phyloP scores from a whole-genome alignment of 2,797 vertebrate genomes.

The Podarcis lilfordi region DNA sequence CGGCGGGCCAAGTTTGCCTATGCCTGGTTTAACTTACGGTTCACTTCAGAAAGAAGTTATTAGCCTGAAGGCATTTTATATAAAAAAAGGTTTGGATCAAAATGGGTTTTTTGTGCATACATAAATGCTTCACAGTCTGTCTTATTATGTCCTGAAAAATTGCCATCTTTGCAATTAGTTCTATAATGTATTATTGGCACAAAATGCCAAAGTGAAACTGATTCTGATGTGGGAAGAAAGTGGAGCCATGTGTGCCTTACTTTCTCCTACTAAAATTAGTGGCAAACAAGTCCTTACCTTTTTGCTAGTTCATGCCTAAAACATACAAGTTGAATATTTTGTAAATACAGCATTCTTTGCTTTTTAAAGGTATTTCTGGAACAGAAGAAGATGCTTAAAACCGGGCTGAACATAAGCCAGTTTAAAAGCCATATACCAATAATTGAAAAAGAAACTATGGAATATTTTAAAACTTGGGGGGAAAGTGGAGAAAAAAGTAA shows the following conservation, averaged over 20 bases:
- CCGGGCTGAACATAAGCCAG: constrained; percentile 90
- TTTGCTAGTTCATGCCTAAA: background rate
- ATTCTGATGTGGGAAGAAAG: background rate
- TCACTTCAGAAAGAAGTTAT: too few relatives aligned
- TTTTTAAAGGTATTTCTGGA: constrained; percentile 90
- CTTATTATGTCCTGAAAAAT: background rate
- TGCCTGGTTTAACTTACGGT: background rate
- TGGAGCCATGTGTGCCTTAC: background rate
- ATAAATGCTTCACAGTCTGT: background rate
- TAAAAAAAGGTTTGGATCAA: too few relatives aligned
- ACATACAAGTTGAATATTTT: background rate
- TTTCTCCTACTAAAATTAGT: background rate
- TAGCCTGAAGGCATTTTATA: too few relatives aligned
- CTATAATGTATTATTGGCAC: too few relatives aligned
- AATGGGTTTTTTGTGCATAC: too few relatives aligned
- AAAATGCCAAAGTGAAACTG: background rate
- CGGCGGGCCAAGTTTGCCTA: too few relatives aligned
- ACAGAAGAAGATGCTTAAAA: constrained; percentile 98
- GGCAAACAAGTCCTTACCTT: background rate
- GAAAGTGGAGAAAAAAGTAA: constrained; percentile 92
- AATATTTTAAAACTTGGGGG: constrained; percentile 95
- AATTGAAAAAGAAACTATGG: constrained; percentile 92
- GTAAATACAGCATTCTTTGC: constrained; percentile 18
- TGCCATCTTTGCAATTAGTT: background rate
- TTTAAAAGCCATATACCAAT: constrained; percentile 90